phyloP scores from a whole-genome alignment of 1,140 invertebrate genomes.

The Drosophila ogumai region DNA sequence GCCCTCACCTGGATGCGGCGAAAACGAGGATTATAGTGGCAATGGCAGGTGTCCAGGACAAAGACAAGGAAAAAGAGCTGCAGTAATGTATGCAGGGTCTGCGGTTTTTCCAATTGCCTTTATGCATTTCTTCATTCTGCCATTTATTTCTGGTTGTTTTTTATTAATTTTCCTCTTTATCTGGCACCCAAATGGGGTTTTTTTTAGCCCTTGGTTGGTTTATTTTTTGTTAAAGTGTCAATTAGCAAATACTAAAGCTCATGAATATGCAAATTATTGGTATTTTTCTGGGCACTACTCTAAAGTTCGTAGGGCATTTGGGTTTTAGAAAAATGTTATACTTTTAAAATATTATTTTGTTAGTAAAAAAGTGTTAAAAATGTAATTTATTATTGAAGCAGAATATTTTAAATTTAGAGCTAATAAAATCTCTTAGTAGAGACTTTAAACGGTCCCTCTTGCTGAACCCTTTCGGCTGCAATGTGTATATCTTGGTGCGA shows the following conservation, averaged over 20 bases:
- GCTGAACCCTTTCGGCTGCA: constrained; percentile 5
- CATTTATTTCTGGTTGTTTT: constrained; percentile 48
- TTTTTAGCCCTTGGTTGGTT: constrained; percentile 31
- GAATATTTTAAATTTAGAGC: background rate
- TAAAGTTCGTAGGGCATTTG: constrained; percentile 18
- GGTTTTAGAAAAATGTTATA: background rate
- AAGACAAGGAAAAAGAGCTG: constrained; percentile 42
- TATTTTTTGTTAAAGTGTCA: constrained; percentile 71
- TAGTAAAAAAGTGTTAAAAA: background rate
- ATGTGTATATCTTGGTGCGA: constrained; percentile 11
- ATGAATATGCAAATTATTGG: constrained; percentile 76
- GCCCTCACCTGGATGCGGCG: constrained; percentile 66
- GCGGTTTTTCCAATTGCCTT: constrained; percentile 48
- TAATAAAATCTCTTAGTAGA: constrained; percentile 1
- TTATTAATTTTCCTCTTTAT: constrained; percentile 71
- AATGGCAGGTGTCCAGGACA: constrained; percentile 13
- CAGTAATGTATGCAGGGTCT: constrained; percentile 63
- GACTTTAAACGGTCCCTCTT: constrained; percentile 4
- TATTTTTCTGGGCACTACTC: constrained; percentile 38
- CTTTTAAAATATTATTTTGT: background rate
- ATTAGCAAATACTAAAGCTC: constrained; percentile 82
- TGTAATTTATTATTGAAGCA: background rate
- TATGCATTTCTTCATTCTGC: constrained; percentile 1
- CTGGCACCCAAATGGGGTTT: constrained; percentile 38
- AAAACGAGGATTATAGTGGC: constrained; percentile 21